These are phyloP conservation scores for Tetraneura akinire DNA, from an alignment of 1,140 invertebrate species.

Conservation along the genomic window DNA sequence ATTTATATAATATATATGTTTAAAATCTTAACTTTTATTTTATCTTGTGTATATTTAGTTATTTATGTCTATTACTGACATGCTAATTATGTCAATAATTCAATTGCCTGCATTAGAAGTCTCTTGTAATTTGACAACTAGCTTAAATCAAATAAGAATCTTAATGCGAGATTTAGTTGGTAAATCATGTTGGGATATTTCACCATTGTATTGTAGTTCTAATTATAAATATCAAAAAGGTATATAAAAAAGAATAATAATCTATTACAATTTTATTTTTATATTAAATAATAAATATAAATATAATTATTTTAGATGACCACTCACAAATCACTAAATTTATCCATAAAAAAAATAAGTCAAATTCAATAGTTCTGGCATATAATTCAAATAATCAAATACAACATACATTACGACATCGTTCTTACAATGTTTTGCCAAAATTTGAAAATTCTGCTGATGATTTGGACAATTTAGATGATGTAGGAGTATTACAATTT, in stretches of 20 bases:
- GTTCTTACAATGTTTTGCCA: conserved; percentile 75
- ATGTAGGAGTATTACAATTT: conserved; percentile 66
- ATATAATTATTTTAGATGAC: conserved; percentile 1
- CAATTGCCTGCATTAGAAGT: conserved; percentile 85
- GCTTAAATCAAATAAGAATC: conserved; percentile 69
- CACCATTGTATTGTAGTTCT: conserved; percentile 80
- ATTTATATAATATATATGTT: neutral
- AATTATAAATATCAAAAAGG: conserved; percentile 36
- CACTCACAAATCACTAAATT: neutral
- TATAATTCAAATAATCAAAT: conserved; percentile 58
- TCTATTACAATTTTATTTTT: neutral
- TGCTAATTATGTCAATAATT: conserved; percentile 85
- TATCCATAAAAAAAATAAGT: conserved; percentile 1
- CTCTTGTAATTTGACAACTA: conserved; percentile 69
- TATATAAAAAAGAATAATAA: conserved; percentile 34
- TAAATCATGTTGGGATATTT: conserved; percentile 96
- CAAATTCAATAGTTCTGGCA: conserved; percentile 53
- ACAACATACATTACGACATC: conserved; percentile 70
- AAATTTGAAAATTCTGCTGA: conserved; percentile 79
- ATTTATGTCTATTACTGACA: conserved; percentile 65
- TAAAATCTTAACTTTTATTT: neutral
- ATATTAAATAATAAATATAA: no score
- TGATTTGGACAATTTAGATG: conserved; percentile 89
- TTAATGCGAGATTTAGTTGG: conserved; percentile 90
- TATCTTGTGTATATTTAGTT: conserved; percentile 18